Evolutionary conservation across 92 coral and sea anemone species (phyloP), one percentile per base, ranked within the genome.

Genomic region (Actinostola sp.): DNA sequence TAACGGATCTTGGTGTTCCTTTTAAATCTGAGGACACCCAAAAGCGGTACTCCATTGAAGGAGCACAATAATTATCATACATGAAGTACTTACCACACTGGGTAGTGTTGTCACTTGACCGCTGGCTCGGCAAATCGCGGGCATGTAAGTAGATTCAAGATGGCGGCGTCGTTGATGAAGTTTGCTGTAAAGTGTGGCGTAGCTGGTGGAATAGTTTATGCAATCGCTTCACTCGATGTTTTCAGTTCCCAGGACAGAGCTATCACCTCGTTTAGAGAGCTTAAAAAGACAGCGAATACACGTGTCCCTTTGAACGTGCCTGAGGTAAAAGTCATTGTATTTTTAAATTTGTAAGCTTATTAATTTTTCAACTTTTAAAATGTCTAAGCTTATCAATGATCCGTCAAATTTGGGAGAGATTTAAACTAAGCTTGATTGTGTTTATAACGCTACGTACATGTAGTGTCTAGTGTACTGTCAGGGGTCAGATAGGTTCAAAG

Each of bases 231-330:
- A 12, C 60, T 68, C 54, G 89, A 72, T 67, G 71, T 89, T 0
- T 66, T 89, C 55, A 84, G 90, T n/a, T 89, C 96, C 36, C 96
- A 87, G 34, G 96, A 89, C 63, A 56, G 86, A 41, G 51, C 84
- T 24, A 86, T 86, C 26, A 72, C 77, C 16, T 72, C 89, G 17
- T 54, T 77, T 28, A 53, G 69, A 38, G 58, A 75, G 59, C 66
- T 89, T 1, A 77, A 85, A 43, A 64, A 58, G 31, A 77, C 48
- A 64, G 78, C 96, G 7, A 67, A 77, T 31, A 71, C 83, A 69
- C 65, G 71, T 68, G 29, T 81, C 1, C 91, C 90, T 16, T 53
- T 81, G 21, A 82, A 57, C 35, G 67, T 80, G 7, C 85, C 87
- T 21, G 92, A 88, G 63, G 80, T 88, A 62, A 51, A 36, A 10